Conservation (phyloP, 2,113 vertebrate genomes). For the Hemicordylus capensis region DNA sequence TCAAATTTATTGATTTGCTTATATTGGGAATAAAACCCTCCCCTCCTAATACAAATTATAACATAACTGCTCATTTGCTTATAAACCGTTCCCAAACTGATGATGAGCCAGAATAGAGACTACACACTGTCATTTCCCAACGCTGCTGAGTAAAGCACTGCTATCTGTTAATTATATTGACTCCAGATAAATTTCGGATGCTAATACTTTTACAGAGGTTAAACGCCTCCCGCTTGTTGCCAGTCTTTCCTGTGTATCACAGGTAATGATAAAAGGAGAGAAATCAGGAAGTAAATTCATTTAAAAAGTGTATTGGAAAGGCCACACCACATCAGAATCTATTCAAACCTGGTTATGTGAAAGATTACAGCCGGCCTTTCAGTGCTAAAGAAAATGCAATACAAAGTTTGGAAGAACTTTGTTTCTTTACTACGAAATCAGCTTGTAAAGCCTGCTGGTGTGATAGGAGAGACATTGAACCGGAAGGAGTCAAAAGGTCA, state of each 20-base stretch:
- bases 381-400: neutral
- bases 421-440: neutral
- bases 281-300: constrained; percentile 46
- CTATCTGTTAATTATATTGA: constrained; percentile 38
- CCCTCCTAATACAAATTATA: constrained; percentile 40
- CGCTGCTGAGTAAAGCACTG: constrained; percentile 42
- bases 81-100: constrained; percentile 58
- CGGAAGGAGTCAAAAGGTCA: neutral
- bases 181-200: constrained; percentile 28
- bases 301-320: constrained; percentile 45
- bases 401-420: constrained; percentile 31
- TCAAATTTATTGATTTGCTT: constrained; percentile 55
- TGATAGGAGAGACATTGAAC: neutral
- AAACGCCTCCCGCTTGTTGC: neutral
- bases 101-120: constrained; percentile 40
- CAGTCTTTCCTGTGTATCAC: neutral
- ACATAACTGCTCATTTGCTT: constrained; percentile 61
- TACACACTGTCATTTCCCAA: constrained; percentile 34
- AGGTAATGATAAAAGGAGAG: constrained; percentile 15
- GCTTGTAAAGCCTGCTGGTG: neutral
- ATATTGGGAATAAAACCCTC: constrained; percentile 67
- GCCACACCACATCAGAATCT: constrained; percentile 1
- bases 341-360: constrained; percentile 17
- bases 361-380: constrained; percentile 29
- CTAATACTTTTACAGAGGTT: constrained; percentile 12